These are phyloP conservation scores for Champsocephalus esox DNA, from an alignment of 2,797 vertebrate genomes.

Conservation along the genomic window DNA sequence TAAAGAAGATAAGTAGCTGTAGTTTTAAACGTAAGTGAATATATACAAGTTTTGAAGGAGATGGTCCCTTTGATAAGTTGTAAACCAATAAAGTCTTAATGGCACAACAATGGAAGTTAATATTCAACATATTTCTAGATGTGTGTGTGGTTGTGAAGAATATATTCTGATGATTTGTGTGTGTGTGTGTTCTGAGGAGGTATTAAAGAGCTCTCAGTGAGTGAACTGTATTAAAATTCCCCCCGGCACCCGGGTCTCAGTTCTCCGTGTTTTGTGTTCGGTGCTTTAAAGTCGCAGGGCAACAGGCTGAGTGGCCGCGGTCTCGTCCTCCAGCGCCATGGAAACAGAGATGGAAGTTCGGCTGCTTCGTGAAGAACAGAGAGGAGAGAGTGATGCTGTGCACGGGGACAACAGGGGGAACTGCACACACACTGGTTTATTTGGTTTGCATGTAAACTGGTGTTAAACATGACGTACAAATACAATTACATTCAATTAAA, in stretches of 20 bases:
- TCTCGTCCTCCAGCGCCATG: slow-evolving; percentile 65
- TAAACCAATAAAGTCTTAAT: no score
- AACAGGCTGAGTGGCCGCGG: slow-evolving; percentile 66
- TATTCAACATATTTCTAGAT: no score
- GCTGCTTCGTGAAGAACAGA: slow-evolving; percentile 26
- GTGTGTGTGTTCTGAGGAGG: neutral
- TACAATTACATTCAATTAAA: no score
- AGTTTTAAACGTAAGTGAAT: no score
- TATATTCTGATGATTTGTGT: no score
- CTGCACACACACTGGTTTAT: neutral
- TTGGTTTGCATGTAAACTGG: no score
- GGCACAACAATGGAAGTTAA: no score
- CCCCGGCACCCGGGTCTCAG: slow-evolving; percentile 25
- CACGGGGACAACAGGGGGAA: neutral
- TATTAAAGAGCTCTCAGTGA: slow-evolving; percentile 18
- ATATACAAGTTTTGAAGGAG: no score
- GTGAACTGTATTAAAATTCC: slow-evolving; percentile 60
- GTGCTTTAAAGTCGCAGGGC: slow-evolving; percentile 60
- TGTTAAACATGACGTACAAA: no score
- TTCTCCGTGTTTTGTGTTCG: slow-evolving; percentile 54
- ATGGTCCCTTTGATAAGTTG: no score
- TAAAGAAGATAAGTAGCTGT: no score
- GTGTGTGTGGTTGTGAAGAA: no score
- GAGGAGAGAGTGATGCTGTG: slow-evolving; percentile 29
- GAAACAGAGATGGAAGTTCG: slow-evolving; percentile 65